Evolutionary conservation across 23 tunicate genomes (phyloP).

Genomic region (Pegea sp.): DNA sequence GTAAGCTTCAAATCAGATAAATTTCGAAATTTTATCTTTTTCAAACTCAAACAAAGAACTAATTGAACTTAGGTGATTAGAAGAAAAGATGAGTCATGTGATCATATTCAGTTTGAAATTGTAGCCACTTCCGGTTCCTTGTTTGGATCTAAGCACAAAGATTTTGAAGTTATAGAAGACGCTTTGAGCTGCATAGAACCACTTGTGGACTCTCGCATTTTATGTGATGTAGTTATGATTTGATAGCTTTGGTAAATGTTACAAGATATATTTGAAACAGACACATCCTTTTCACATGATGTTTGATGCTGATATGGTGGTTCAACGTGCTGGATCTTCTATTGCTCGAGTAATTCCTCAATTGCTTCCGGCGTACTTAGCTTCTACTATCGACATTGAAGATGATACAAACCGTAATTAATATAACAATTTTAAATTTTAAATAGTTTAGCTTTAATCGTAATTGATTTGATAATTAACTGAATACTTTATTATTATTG

Average conservation of each 20-base stretch:
- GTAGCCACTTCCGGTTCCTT: constrained; percentile 35
- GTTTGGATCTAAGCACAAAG: constrained; percentile 19
- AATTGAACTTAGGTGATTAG: constrained; percentile 26
- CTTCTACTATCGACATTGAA: not conserved
- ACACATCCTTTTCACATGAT: constrained; percentile 81
- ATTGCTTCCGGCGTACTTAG: constrained; percentile 17
- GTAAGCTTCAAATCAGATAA: too few species aligned
- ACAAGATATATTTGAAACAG: constrained; percentile 4
- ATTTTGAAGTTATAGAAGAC: constrained; percentile 49
- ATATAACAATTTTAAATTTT: not conserved
- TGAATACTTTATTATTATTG: too few species aligned
- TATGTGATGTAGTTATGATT: constrained; percentile 32
- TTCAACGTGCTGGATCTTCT: constrained; percentile 54
- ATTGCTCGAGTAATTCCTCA: constrained; percentile 53
- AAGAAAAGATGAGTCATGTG: constrained; percentile 52
- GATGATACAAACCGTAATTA: not conserved
- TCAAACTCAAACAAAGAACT: too few species aligned
- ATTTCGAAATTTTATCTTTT: too few species aligned
- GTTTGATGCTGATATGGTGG: constrained; percentile 66
- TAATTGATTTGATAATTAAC: too few species aligned
- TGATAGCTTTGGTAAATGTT: not conserved
- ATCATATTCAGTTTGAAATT: constrained; percentile 73
- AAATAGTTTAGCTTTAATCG: too few species aligned
- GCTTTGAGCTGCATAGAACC: constrained; percentile 22
- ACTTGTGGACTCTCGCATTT: constrained; percentile 24